These are phyloP conservation scores for Lepidurus packardi DNA, from an alignment of 1,140 invertebrate genomes.

Conservation along the genomic window DNA sequence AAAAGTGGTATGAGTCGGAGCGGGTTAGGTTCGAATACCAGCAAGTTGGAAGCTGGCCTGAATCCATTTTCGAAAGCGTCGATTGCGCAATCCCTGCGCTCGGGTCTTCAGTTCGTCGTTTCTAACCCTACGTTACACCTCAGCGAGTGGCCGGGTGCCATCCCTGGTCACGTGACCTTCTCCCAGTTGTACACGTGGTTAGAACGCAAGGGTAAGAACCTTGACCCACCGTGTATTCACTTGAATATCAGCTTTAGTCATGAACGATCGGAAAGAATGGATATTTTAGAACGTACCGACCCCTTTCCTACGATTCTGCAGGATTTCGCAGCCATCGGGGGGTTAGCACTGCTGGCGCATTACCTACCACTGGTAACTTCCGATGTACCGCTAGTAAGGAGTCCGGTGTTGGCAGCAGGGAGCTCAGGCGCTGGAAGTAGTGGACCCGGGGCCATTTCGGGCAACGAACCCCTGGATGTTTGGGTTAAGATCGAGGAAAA, in stretches of 20 bases:
- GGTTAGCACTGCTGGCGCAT: slow-evolving; percentile 76
- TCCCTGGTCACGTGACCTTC: slow-evolving; percentile 55
- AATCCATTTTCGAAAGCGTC: not conserved
- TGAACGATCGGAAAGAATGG: slow-evolving; percentile 4
- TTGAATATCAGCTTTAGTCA: slow-evolving; percentile 32
- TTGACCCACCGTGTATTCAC: slow-evolving; percentile 53
- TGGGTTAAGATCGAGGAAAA: slow-evolving; percentile 34
- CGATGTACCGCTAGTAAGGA: not conserved
- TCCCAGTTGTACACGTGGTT: slow-evolving; percentile 56
- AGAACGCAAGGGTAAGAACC: slow-evolving; percentile 51
- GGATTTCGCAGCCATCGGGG: slow-evolving; percentile 76
- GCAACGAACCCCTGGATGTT: slow-evolving; percentile 34
- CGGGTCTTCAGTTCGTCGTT: not conserved
- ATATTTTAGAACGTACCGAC: not conserved
- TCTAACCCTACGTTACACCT: slow-evolving; percentile 48
- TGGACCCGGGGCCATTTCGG: slow-evolving; percentile 27
- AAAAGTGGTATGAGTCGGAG: slow-evolving; percentile 63
- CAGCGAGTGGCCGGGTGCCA: slow-evolving; percentile 47
- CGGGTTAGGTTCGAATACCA: not conserved
- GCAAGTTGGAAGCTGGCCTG: not conserved
- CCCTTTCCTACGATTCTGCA: slow-evolving; percentile 62
- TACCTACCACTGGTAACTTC: slow-evolving; percentile 61
- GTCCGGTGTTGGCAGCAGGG: not conserved
- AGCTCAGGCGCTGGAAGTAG: not conserved
- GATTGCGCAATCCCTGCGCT: not conserved